Evolutionary conservation across 1,140 invertebrate genomes (phyloP), one percentile per base, ranked within the genome.

Genomic region (Drosophila neocordata): DNA sequence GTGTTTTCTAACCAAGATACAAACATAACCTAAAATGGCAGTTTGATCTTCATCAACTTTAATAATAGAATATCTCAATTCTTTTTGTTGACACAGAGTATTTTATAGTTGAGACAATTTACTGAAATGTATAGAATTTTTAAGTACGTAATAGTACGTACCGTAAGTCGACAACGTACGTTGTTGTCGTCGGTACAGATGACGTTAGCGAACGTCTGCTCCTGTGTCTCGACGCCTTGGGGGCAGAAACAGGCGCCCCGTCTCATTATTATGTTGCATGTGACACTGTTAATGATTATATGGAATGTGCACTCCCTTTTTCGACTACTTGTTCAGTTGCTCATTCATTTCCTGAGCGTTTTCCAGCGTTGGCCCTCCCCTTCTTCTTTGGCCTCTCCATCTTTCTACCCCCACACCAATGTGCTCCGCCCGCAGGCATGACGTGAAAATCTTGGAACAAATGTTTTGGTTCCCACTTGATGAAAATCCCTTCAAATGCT

Each of bases 231-330:
- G 27, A 6, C 27, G 77, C 76, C 78, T 68, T 66, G 59, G 68
- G 79, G 71, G 67, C 72, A 74, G 69, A 52, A 44, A 62, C 72
- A 75, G 71, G 57, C 72, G 65, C 77, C 81, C 71, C 77, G 81
- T 82, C 81, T 77, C 71, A 89, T 89, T 78, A 89, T 89, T 89
- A 89, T 89, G 85, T 82, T 69, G 82, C 85, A 89, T 87, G 81
- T 90, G 85, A 89, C 85, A 89, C 87, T 90, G 87, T 90, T 90
- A 89, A 89, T 89, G 81, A 89, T 89, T 89, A 89, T 89, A 73
- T 78, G 84, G 41, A 80, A 70, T 82, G 63, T 65, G 20, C 56
- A 67, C 24, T 31, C 65, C 41, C 57, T 34, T 37, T 34, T 18
- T 31, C 55, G 51, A 57, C 34, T 34, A 37, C 63, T 69, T 69